phyloP scores from a whole-genome alignment of 2,797 vertebrate species.

The Coendou prehensilis region DNA sequence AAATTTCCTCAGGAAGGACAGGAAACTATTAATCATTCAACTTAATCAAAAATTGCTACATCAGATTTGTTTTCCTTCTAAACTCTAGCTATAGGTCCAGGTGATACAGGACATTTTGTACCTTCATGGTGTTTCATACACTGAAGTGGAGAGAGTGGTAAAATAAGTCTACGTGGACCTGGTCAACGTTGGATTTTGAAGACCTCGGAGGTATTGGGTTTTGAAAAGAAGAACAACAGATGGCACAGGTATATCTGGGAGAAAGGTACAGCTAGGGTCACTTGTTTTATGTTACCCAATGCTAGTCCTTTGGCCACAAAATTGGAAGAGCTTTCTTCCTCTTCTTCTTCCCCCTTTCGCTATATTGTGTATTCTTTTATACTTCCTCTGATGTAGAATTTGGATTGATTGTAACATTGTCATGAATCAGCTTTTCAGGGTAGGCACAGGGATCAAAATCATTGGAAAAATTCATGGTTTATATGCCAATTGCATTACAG shows the following conservation, averaged over 20 bases:
- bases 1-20: conserved; percentile 46
- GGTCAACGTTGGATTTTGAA: background rate
- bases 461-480: background rate
- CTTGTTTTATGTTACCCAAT: background rate
- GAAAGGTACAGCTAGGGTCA: background rate
- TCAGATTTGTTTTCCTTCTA: conserved; percentile 63
- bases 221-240: background rate
- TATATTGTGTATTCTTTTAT: background rate
- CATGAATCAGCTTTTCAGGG: background rate
- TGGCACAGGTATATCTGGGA: background rate
- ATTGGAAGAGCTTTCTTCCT: background rate
- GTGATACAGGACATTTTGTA: background rate
- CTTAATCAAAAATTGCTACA: conserved; percentile 28
- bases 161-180: background rate
- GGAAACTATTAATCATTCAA: conserved; percentile 18
- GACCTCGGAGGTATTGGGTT: background rate
- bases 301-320: background rate
- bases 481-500: conserved; percentile 15
- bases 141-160: background rate
- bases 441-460: background rate
- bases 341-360: background rate
- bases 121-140: background rate
- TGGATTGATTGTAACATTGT: conserved; percentile 21
- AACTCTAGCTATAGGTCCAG: conserved; percentile 12
- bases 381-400: conserved; percentile 19